phyloP scores from a whole-genome alignment of 2,113 vertebrate species.

The Rana temporaria region DNA sequence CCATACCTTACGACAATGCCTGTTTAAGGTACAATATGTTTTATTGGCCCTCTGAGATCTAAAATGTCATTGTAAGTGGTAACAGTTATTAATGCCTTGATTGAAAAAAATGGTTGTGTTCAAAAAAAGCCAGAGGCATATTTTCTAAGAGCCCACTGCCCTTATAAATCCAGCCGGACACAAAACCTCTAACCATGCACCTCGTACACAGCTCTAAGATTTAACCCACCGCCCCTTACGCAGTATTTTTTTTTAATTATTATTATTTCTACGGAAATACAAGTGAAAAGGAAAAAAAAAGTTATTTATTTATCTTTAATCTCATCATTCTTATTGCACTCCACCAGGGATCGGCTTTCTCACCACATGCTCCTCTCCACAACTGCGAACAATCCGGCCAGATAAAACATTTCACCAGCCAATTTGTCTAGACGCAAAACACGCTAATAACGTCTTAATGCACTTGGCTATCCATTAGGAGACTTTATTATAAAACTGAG shows the following conservation, averaged over 20 bases:
- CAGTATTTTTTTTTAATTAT: not conserved
- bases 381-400: constrained; percentile 17
- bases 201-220: too few species aligned
- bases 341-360: not conserved
- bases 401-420: constrained; percentile 30
- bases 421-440: constrained; percentile 40
- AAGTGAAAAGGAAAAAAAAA: not conserved
- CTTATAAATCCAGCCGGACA: not conserved
- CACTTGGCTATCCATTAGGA: not conserved
- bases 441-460: not conserved
- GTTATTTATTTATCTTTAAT: not conserved
- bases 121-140: too few species aligned
- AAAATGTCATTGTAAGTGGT: too few species aligned
- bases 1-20: too few species aligned
- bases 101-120: too few species aligned
- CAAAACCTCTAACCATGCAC: too few species aligned
- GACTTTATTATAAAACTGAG: not conserved
- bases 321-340: constrained; percentile 12
- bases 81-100: too few species aligned
- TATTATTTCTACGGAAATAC: not conserved
- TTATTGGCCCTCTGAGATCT: too few species aligned
- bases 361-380: constrained; percentile 1
- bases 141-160: not conserved
- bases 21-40: too few species aligned
- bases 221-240: too few species aligned